Evolutionary conservation across 2,797 vertebrate genomes (phyloP).

Genomic region (Anguilla megastoma): DNA sequence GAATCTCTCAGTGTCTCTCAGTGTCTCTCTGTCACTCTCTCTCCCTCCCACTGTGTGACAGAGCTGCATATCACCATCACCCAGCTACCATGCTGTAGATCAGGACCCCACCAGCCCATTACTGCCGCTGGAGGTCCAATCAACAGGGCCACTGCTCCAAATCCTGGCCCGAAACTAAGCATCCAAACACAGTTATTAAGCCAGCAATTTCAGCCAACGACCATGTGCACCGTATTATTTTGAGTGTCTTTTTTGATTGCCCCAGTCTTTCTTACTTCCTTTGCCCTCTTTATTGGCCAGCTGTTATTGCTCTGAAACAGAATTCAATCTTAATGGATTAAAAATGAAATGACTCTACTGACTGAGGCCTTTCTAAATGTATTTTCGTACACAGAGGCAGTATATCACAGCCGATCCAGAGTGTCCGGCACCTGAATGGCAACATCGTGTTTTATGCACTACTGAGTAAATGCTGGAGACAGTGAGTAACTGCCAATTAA

Average conservation of each 20-base stretch:
- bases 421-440: not conserved
- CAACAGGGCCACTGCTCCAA: conserved; percentile 6
- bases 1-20: no score
- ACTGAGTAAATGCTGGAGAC: not conserved
- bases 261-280: conserved; percentile 30
- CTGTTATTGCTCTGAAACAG: conserved; percentile 52
- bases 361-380: conserved; percentile 48
- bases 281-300: conserved; percentile 57
- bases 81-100: not conserved
- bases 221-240: conserved; percentile 64
- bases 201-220: conserved; percentile 42
- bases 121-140: conserved; percentile 32
- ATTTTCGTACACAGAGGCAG: conserved; percentile 13
- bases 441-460: not conserved
- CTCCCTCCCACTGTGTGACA: not conserved
- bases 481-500: not conserved
- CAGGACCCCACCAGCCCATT: conserved; percentile 24
- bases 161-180: conserved; percentile 36
- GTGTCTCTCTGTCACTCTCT: not conserved
- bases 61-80: not conserved
- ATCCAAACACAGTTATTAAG: conserved; percentile 46
- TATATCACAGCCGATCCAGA: not conserved
- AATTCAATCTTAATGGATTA: conserved; percentile 51
- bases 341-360: conserved; percentile 63
- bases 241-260: conserved; percentile 37